Evolutionary conservation across 1,140 invertebrate genomes (phyloP), one percentile per base, ranked within the genome.

Genomic region (Drosophila kanapiae): DNA sequence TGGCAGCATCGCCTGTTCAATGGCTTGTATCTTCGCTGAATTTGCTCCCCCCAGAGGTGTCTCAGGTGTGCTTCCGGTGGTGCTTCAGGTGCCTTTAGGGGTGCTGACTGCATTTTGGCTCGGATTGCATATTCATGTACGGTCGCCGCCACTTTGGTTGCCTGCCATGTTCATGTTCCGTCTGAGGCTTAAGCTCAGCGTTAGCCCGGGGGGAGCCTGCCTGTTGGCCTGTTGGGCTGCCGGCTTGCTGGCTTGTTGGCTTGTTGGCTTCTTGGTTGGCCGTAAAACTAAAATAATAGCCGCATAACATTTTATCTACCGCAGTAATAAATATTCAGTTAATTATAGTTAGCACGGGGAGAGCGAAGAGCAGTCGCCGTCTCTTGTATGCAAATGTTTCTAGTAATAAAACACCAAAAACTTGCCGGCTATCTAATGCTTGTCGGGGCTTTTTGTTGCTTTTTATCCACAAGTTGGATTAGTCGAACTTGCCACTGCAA

Each of bases 241-340:
- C 42, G 37, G 49, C 54, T 51, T 75, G 69, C 53, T 60, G 37
- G 49, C 54, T 51, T 75, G 69, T 58, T 60, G 37, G 49, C 54
- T 51, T 75, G 69, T 58, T 75, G 56, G 63, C 74, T 60, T 67
- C 80, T 67, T 74, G 63, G 77, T 76, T 59, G 78, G 48, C 78
- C 85, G 88, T 90, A 90, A 90, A 90, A 87, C 86, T 90, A 90
- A 90, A 90, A 90, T 90, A 90, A 90, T 90, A 85, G 85, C 85
- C 75, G 85, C 85, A 90, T 90, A 85, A 84, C 85, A 90, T 90
- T 90, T 90, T 90, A 90, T 90, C 85, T 90, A 90, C 85, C 85
- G 85, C 85, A 90, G 85, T 90, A 90, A 90, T 90, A 90, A 90
- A 90, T 90, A 90, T 85, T 74, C 75, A 90, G 81, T 90, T 90